Conservation (phyloP, 2,888 invertebrate species). For the Sussaba pulchella region DNA sequence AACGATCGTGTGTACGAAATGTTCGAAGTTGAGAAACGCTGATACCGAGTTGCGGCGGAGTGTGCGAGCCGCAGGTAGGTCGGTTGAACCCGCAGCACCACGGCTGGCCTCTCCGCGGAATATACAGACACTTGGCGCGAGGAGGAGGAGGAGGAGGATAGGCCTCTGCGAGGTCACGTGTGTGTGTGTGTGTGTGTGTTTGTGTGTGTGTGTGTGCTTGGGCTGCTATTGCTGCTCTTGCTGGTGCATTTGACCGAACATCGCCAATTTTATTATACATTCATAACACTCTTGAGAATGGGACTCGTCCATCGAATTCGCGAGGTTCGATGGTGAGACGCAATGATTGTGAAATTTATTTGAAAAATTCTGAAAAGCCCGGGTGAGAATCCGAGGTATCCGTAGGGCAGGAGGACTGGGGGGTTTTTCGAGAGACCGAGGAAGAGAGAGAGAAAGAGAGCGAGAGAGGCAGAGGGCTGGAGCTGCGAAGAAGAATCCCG, state of each 20-base stretch:
- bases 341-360: not conserved
- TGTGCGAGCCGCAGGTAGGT: constrained; percentile 79
- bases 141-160: constrained; percentile 60
- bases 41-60: constrained; percentile 63
- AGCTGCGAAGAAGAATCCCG: constrained; percentile 46
- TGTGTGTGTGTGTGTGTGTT: constrained; percentile 21
- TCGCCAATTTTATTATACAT: constrained; percentile 78
- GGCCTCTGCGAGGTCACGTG: constrained; percentile 80
- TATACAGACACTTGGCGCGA: constrained; percentile 78
- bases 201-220: not conserved
- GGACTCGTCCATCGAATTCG: constrained; percentile 12
- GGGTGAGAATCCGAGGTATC: too few relatives aligned
- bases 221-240: constrained; percentile 4
- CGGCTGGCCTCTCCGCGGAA: constrained; percentile 77
- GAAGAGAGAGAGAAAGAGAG: constrained; percentile 9
- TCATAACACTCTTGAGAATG: constrained; percentile 14
- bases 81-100: constrained; percentile 75
- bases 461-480: constrained; percentile 13
- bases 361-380: not conserved
- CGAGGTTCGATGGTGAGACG: not conserved
- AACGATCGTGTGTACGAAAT: not conserved
- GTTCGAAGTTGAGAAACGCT: constrained; percentile 73
- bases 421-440: too few relatives aligned
- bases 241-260: constrained; percentile 75
- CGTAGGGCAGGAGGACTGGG: too few relatives aligned